Conservation (phyloP, 2,113 vertebrate genomes). For the Hystrix brachyura region DNA sequence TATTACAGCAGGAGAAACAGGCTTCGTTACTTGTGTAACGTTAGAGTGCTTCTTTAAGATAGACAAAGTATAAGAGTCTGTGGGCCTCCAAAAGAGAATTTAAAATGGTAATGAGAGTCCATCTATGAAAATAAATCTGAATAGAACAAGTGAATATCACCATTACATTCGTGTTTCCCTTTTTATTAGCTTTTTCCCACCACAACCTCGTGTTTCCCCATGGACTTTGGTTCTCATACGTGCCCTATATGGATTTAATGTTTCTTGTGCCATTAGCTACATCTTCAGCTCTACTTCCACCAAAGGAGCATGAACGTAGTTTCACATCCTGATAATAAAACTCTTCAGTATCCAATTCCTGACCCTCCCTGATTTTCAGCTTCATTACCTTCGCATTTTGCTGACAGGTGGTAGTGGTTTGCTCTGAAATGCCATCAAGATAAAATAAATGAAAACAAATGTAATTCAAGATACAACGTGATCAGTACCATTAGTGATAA, state of each 20-base stretch:
- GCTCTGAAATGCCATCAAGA: slow-evolving; percentile 75
- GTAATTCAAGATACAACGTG: slow-evolving; percentile 67
- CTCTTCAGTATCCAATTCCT: slow-evolving; percentile 62
- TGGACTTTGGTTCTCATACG: not conserved
- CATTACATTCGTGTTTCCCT: not conserved
- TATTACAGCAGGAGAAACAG: not conserved
- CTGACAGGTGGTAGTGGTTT: slow-evolving; percentile 75
- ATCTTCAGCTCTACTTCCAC: slow-evolving; percentile 51
- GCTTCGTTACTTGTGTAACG: not conserved
- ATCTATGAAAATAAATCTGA: not conserved
- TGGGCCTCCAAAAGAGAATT: not conserved
- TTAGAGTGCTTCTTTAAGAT: not conserved
- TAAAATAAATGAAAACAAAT: slow-evolving; percentile 79
- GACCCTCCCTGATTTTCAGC: slow-evolving; percentile 74
- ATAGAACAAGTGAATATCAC: not conserved
- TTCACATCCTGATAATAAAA: slow-evolving; percentile 77
- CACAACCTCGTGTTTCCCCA: not conserved
- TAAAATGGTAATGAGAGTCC: not conserved
- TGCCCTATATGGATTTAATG: slow-evolving; percentile 41
- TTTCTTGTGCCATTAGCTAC: slow-evolving; percentile 74
- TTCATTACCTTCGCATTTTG: slow-evolving; percentile 72
- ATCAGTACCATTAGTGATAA: slow-evolving; percentile 48
- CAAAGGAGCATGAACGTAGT: slow-evolving; percentile 39
- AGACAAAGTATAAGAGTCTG: not conserved
- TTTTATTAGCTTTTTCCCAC: slow-evolving; percentile 41